Conservation (phyloP, 2,797 vertebrate species). For the Myripristis murdjan region DNA sequence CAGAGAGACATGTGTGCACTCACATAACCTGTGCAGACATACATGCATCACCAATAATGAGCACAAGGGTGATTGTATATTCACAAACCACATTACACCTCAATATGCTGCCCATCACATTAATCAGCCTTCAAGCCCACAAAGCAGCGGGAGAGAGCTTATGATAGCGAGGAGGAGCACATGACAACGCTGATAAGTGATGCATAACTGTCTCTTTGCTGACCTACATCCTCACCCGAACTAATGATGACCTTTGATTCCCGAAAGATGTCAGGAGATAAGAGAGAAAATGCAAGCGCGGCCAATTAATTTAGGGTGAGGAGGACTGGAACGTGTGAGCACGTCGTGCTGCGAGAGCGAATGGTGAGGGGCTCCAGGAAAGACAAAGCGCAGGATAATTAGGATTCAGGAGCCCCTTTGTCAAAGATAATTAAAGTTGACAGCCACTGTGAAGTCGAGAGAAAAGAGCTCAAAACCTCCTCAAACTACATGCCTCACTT, state of each 20-base stretch:
- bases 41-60: constrained; percentile 22
- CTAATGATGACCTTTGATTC: constrained; percentile 83
- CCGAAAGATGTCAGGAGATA: constrained; percentile 77
- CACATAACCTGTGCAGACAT: background rate
- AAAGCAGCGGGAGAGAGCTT: constrained; percentile 45
- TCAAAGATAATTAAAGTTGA: constrained; percentile 83
- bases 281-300: constrained; percentile 55
- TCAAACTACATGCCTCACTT: constrained; percentile 75
- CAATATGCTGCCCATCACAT: constrained; percentile 28
- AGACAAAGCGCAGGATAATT: constrained; percentile 80
- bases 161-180: constrained; percentile 60
- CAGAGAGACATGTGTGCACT: no score
- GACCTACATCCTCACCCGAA: constrained; percentile 68
- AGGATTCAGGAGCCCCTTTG: constrained; percentile 79
- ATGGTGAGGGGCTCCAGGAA: constrained; percentile 73
- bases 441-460: constrained; percentile 76
- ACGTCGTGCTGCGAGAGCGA: constrained; percentile 72
- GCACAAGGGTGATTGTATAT: constrained; percentile 20
- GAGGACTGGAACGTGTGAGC: constrained; percentile 70
- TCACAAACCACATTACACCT: constrained; percentile 22
- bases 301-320: constrained; percentile 80
- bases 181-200: constrained; percentile 72
- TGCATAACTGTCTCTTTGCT: constrained; percentile 67
- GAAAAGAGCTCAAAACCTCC: constrained; percentile 70
- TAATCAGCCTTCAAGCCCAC: constrained; percentile 25